Evolutionary conservation across 2,797 vertebrate species (phyloP).

Genomic region (Furcifer pardalis): DNA sequence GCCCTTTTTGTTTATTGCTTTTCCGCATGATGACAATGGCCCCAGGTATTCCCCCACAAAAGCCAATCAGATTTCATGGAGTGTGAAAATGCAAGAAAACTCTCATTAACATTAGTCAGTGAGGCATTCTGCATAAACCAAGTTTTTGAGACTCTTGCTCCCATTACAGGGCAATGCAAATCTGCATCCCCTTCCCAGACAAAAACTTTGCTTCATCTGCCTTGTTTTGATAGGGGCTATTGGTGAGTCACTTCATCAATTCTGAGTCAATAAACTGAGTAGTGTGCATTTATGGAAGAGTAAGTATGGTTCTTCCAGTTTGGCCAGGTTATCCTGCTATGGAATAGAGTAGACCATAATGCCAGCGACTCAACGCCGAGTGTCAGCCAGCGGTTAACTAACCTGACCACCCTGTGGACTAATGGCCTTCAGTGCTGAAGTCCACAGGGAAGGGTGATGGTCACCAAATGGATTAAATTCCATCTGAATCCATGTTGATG

Average conservation of each 20-base stretch:
- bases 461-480: no score
- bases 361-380: no score
- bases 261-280: neutral
- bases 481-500: no score
- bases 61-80: slow-evolving; percentile 27
- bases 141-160: neutral
- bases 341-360: no score
- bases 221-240: slow-evolving; percentile 13
- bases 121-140: slow-evolving; percentile 14
- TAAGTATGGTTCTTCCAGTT: neutral
- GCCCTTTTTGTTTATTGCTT: slow-evolving; percentile 22
- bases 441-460: no score
- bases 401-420: no score
- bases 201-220: neutral
- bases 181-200: no score
- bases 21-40: slow-evolving; percentile 21
- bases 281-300: neutral
- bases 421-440: no score
- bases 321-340: no score
- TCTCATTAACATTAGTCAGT: slow-evolving; percentile 35
- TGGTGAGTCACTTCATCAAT: slow-evolving; percentile 4
- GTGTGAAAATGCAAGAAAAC: slow-evolving; percentile 22
- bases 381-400: no score
- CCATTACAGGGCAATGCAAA: neutral
- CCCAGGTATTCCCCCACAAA: neutral